Conservation (phyloP, 2,888 invertebrate genomes). For the Autographa pulchrina region DNA sequence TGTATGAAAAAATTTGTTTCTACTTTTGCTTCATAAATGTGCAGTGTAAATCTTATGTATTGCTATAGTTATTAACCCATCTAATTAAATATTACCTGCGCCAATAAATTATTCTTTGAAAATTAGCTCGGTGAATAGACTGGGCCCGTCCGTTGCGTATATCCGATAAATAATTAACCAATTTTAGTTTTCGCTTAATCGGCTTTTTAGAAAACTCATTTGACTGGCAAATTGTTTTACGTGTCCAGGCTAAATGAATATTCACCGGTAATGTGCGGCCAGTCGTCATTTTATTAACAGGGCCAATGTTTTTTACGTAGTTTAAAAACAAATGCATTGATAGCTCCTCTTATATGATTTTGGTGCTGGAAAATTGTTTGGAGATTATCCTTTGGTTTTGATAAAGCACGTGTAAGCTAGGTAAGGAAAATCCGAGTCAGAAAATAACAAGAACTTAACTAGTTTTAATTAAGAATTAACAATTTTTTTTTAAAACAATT, state of each 20-base stretch:
- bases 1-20: no score
- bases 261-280: constrained; percentile 68
- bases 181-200: constrained; percentile 88
- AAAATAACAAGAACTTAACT: no score
- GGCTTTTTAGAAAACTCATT: constrained; percentile 89
- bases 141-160: constrained; percentile 58
- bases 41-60: background rate
- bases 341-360: constrained; percentile 8
- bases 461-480: no score
- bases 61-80: constrained; percentile 16
- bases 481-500: no score
- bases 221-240: constrained; percentile 86
- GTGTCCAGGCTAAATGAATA: constrained; percentile 74
- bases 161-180: constrained; percentile 85
- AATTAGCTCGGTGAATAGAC: constrained; percentile 44
- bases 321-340: constrained; percentile 46
- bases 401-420: no score
- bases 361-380: background rate
- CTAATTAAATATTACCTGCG: constrained; percentile 37
- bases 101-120: constrained; percentile 57
- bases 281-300: constrained; percentile 54
- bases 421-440: no score
- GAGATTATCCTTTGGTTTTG: background rate
- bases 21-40: background rate
- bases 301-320: constrained; percentile 59